Evolutionary conservation across 2,113 vertebrate genomes (phyloP), one percentile per base, ranked within the genome.

Genomic region (Acrocephalus kingi): DNA sequence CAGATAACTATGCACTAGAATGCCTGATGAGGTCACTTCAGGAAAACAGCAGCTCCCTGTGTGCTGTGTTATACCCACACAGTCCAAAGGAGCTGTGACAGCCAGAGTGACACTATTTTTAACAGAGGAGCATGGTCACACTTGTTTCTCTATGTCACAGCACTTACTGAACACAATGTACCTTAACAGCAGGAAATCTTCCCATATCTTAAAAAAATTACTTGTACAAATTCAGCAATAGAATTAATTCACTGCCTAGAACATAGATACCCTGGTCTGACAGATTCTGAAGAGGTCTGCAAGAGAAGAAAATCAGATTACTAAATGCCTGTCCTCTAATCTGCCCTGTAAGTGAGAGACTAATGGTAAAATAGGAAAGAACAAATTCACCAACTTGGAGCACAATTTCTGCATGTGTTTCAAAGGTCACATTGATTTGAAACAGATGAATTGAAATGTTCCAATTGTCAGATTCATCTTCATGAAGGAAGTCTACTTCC

Each of bases 351-450:
- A 90, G 56, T 30, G n/a, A 79, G 56, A 72, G 31, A 61, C 46
- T 68, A 81, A 93, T 77, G 52, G 81, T 72, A 78, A 95, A 86
- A 39, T 1, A 64, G 54, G 39, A 69, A 68, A 93, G 92, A 84
- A 81, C 68, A 84, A 89, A 93, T 75, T 54, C 63, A 91, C 66
- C 66, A 79, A 37, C 54, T 62, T 9, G 0, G 49, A 79, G n/a
- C 58, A 61, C 78, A 51, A 39, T 69, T 76, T 68, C 62, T 89
- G 58, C 54, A 20, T 0, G 2, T 0, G 0, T 86, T 94, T 90
- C 51, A 94, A 94, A 95, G 91, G 87, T 91, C 90, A 90, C 59
- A n/a, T 1, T 46, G 63, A 91, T 87, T 72, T 77, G 63, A 91
- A 93, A 79, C n/a, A 79, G 66, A 73, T 37, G 7, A 83, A 79